Base-by-base conservation (phyloP, 1,140 invertebrate species). In the Ceratosolen fusciceps region DNA sequence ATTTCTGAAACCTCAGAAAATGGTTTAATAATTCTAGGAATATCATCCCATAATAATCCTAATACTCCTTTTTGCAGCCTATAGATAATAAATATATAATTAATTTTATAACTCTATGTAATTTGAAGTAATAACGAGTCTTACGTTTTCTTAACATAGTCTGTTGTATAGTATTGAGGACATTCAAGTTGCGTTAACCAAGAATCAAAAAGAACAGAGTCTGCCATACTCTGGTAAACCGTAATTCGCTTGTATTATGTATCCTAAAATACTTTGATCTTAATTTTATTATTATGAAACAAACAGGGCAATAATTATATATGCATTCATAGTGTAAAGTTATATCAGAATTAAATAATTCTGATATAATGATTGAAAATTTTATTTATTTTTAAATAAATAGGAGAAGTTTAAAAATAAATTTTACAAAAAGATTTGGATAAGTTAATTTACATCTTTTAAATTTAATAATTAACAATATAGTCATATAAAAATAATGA, bases 11-110 rank as follows among this genome's bases (percentile, higher is more conserved):
- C 84, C 82, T 88, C 83, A 24, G 81, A 70, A 1, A 75, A 47
- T 31, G 85, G 84, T 67, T 82, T 74, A 31, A 86, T 80, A 56
- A 71, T 29, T 34, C 82, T 82, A 0, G 85, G 79, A 52, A 88
- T 78, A 71, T 88, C 84, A 39, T 89, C 86, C 88, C 88, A 90
- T 29, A 89, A 39, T 8, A 87, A 60, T 24, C 84, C 86, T 4
- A 81, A 47, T 31, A 86, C 78, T 74, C 86, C 88, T 80, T 85
- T 83, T 7, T 83, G 81, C 26, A 90, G 83, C 79, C 89, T 90
- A 58, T 60, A 29, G 75, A 73, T n/a, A 65, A 80, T 60, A 79
- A 19, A 74, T 74, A 54, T 67, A 12, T 39, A 24, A 37, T 37
- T 8, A 43, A 47, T 19, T n/a, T 76, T 37, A 54, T 58, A 31